A percentile compares a stretch with the other conserved stretches of the same genome.
Evolutionary conservation across 2,797 vertebrate species (phyloP).

Genomic region (Parauchenoglanis punctatus): DNA sequence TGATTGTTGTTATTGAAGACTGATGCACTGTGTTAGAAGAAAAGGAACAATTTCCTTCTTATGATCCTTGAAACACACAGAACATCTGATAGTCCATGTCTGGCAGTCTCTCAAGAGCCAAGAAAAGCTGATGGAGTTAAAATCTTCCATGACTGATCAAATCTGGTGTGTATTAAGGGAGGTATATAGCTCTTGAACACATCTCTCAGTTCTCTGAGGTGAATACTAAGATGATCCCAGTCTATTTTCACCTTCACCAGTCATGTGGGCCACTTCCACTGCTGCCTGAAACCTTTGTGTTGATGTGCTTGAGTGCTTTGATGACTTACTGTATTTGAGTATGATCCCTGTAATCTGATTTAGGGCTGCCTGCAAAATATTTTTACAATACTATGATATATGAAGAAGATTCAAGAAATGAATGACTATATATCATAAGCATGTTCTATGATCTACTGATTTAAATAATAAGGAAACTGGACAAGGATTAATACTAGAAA

Average conservation of each 20-base stretch:
- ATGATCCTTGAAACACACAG: constrained; percentile 1
- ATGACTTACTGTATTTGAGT: background rate
- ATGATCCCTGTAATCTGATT: background rate
- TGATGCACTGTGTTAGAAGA: background rate
- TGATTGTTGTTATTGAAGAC: background rate
- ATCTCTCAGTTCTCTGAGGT: background rate
- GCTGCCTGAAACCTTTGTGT: background rate
- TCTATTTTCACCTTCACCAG: background rate
- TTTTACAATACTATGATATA: background rate
- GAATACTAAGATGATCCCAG: background rate
- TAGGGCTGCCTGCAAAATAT: background rate
- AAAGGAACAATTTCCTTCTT: background rate
- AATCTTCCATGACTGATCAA: constrained; percentile 20
- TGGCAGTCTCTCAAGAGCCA: background rate
- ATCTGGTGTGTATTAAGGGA: constrained; percentile 8
- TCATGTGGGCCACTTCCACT: constrained; percentile 9
- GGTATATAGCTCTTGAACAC: background rate
- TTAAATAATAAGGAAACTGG: background rate
- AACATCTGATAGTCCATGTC: background rate
- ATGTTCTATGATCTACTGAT: background rate
- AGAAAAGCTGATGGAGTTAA: constrained; percentile 9
- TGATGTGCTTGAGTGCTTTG: background rate
- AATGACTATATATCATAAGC: background rate
- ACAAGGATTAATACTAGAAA: background rate
- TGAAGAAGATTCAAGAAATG: background rate